These are phyloP conservation scores for Morone chrysops DNA, from an alignment of 2,113 vertebrate genomes.

Conservation along the genomic window DNA sequence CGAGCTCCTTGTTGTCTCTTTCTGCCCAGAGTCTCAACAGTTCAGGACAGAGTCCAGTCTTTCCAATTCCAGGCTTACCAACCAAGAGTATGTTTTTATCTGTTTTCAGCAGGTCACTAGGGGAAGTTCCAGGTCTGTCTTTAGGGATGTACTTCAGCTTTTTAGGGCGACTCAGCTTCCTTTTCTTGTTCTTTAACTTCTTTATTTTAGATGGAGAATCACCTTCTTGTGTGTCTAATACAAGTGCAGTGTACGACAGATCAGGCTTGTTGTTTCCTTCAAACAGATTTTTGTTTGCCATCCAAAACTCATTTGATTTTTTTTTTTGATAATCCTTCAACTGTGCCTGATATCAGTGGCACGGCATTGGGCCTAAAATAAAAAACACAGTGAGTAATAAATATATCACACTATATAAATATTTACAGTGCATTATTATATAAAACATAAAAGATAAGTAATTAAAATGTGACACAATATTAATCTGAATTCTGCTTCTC, in stretches of 20 bases:
- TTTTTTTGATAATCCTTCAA: slow-evolving; percentile 30
- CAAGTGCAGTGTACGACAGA: slow-evolving; percentile 38
- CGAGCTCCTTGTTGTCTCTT: background rate
- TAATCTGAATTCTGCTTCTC: background rate
- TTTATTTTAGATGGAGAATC: slow-evolving; percentile 33
- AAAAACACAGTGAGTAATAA: background rate
- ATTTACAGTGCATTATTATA: background rate
- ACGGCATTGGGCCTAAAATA: slow-evolving; percentile 11
- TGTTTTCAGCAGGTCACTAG: slow-evolving; percentile 28
- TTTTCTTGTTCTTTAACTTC: slow-evolving; percentile 28
- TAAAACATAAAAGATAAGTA: background rate
- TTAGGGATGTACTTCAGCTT: slow-evolving; percentile 40
- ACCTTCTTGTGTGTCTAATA: slow-evolving; percentile 20
- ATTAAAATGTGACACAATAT: background rate
- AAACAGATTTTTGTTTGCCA: slow-evolving; percentile 17
- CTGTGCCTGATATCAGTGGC: slow-evolving; percentile 24
- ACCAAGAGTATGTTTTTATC: slow-evolving; percentile 27
- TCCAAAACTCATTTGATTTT: slow-evolving; percentile 38
- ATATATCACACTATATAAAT: background rate
- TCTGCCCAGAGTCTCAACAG: slow-evolving; percentile 47
- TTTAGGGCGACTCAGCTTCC: slow-evolving; percentile 24
- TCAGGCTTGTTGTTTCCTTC: background rate
- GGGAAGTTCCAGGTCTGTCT: slow-evolving; percentile 3
- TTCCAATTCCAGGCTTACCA: slow-evolving; percentile 61
- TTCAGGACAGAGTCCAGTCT: slow-evolving; percentile 35